Evolutionary conservation across 2,888 invertebrate genomes (phyloP), one percentile per base, ranked within the genome.

Genomic region (Tortrix viridana): DNA sequence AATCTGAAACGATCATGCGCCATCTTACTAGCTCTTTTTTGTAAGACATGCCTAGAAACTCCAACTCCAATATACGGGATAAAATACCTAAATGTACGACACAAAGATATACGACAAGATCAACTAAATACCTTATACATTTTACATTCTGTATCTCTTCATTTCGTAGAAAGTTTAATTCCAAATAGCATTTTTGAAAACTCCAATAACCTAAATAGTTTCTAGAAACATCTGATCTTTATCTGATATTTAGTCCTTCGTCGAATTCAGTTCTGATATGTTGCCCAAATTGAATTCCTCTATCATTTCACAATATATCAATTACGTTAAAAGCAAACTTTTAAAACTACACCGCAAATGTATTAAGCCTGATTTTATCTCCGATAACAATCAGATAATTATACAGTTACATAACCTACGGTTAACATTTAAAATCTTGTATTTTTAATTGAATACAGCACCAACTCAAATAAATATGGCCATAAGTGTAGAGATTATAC

Each of bases 371-470:
- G 58, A 53, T 58, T 26, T 57, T 38, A 53, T 48, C 49, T 19
- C 20, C 22, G 63, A 48, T 59, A 54, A 49, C 47, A 48, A 53
- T 59, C 59, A 59, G 43, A 37, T 59, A 65, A 65, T 65, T 65
- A 55, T 46, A 48, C 32, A 19, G 60, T 55, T 55, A 49, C 16
- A 23, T 16, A 62, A 62, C 56, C 41, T 14, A 18, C 20, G 37
- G 23, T 19, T 18, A 19, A 44, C 18, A 3, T 44, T 19, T 6
- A 9, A 12, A 16, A 44, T 44, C 7, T 14, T 47, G 38, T 38
- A 22, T 41, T 20, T 49, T 37, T 56, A 61, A 61, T 61, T 50
- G 50, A 56, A 61, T 55, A 22, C 16, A 18, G 18, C n/a, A 43
- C 32, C 22, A 22, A 44, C 48, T 41, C 37, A 56, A 62, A 56